Base-by-base conservation (phyloP, 2,113 vertebrate species). In the Xyrauchen texanus region DNA sequence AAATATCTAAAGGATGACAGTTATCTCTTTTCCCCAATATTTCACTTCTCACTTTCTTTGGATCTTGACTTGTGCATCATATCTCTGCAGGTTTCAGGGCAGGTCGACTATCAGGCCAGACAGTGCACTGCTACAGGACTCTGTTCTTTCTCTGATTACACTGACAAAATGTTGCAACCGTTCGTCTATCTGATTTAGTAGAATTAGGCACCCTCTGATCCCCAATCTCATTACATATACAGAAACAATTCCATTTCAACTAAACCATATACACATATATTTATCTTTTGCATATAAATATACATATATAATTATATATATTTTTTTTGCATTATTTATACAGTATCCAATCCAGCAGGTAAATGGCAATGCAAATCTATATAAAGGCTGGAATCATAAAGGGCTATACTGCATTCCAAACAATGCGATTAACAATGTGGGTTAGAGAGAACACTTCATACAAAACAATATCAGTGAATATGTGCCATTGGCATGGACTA, bases 61-160 rank as follows among this genome's bases (percentile, higher is more conserved):
- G 9, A 34, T 15, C 16, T 12, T 34, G 21, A 34, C 21, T 34
- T 8, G 8, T 42, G 6, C 67, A 52, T 57, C 67, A 53, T 15
- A 72, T 70, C 47, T 62, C 34, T 46, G 69, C 42, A 66, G 21
- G 21, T 34, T 34, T 34, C 21, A 34, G 77, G 76, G 77, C 16
- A 63, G 60, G 73, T 64, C 58, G 16, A 51, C 80, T 82, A 86
- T 86, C 84, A 79, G 58, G 46, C 13, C 73, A 72, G n/a, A 62
- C 73, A 67, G 52, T 5, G 34, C 34, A 49, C 10, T 15, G n/a
- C 76, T 52, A 21, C 44, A 44, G 51, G 57, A 68, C 46, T 67
- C 85, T 86, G 82, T 55, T 47, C 55, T 67, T n/a, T 11, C 53
- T 73, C 74, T 74, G 85, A 86, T 86, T 84, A 81, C 74, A 52